Conservation (phyloP, 1,140 invertebrate genomes). For the Nymphalis io region DNA sequence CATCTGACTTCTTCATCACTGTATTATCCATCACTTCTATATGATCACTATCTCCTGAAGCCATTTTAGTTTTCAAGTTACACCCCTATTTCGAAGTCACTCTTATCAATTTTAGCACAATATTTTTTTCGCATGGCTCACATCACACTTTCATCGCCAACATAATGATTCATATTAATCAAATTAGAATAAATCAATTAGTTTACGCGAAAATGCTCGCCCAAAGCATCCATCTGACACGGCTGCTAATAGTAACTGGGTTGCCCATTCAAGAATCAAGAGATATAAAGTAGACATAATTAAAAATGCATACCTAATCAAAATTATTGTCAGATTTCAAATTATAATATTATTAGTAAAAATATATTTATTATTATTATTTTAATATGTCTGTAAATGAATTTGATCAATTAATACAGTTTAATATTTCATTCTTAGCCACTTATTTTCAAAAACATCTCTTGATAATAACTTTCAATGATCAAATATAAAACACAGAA, state of each 20-base stretch:
- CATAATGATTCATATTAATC: constrained; percentile 77
- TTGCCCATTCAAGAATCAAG: constrained; percentile 39
- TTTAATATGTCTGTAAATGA: too few relatives aligned
- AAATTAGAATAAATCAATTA: constrained; percentile 79
- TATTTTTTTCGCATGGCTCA: constrained; percentile 72
- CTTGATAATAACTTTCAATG: too few relatives aligned
- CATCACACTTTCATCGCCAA: constrained; percentile 69
- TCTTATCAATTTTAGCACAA: constrained; percentile 59
- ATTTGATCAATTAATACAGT: too few relatives aligned
- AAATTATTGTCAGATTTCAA: too few relatives aligned
- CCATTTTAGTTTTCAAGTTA: constrained; percentile 82
- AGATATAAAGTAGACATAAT: constrained; percentile 5
- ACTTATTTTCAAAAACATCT: too few relatives aligned
- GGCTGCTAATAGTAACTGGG: constrained; percentile 69
- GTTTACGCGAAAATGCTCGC: constrained; percentile 72
- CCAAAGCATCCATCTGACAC: constrained; percentile 74
- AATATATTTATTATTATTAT: too few relatives aligned
- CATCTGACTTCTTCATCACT: constrained; percentile 64
- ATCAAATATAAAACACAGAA: too few relatives aligned
- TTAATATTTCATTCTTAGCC: too few relatives aligned
- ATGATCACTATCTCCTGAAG: constrained; percentile 83
- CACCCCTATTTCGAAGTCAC: constrained; percentile 75
- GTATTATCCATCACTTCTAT: constrained; percentile 76
- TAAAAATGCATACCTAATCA: too few relatives aligned
- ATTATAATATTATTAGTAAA: too few relatives aligned